phyloP scores from a whole-genome alignment of 2,797 vertebrate genomes.

The Fratercula arctica region DNA sequence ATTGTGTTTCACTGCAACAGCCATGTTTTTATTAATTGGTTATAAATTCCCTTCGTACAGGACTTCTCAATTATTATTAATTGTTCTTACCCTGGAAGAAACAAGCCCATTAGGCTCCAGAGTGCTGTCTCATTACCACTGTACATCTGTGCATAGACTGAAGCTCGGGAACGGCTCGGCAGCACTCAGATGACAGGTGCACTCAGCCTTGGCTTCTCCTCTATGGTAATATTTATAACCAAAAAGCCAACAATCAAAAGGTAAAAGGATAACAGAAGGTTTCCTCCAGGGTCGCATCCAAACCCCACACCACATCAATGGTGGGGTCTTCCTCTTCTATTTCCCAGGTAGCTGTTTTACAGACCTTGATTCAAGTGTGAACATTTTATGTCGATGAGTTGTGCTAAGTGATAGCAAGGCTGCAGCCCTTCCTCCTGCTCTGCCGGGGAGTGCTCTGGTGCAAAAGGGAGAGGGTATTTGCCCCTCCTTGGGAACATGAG shows the following conservation, averaged over 20 bases:
- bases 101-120: neutral
- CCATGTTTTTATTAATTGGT: neutral
- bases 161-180: neutral
- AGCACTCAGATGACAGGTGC: neutral
- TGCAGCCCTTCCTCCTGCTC: neutral
- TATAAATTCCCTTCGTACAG: constrained; percentile 11
- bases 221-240: neutral
- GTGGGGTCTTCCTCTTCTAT: neutral
- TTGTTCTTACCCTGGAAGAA: neutral
- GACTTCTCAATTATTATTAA: constrained; percentile 15
- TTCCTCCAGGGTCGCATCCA: neutral
- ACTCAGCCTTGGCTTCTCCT: neutral
- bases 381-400: neutral
- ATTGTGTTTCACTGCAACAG: neutral
- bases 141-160: neutral
- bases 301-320: neutral
- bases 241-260: neutral
- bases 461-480: neutral
- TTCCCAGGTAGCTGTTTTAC: neutral
- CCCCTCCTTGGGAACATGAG: neutral
- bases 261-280: neutral
- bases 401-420: neutral
- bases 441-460: neutral
- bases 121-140: neutral
- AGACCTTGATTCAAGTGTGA: neutral